Evolutionary conservation across 1,140 invertebrate genomes (phyloP), one percentile per base, ranked within the genome.

Genomic region (Coptotermes formosanus): DNA sequence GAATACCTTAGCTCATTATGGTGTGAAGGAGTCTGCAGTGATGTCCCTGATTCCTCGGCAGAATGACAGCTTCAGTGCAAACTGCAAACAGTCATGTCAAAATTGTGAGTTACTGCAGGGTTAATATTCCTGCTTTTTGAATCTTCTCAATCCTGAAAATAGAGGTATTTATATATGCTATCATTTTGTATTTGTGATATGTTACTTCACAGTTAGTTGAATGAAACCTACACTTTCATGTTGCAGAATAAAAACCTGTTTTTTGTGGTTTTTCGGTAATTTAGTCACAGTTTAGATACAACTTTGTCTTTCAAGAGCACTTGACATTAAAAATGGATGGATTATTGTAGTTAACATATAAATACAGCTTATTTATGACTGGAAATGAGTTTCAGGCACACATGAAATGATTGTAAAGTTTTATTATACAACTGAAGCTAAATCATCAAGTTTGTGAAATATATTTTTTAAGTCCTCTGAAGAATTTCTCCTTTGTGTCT

Each of bases 1-100:
- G 21, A 98, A 99, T 90, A 98, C 97, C 1, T 92, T 99, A 38
- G 95, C 95, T 25, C 97, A 98, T 91, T 99, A 99, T 90, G 97
- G 97, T 21, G 96, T 99, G 8, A 97, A 97, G 89, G 97, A 98
- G 90, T 97, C 96, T n/a, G 97, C 97, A 9, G 94, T 98, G 21
- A 97, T 98, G 97, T 97, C 96, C 6, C 91, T 99, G 69, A 97
- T 98, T 89, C 96, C 96, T 0, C 92, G 96, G 45, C 97, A 97
- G 91, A 97, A 97, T 90, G 96, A 97, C 89, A 94, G 94, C 88
- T 97, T 95, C 88, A 94, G 94, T 82, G 94, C 95, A 75, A 94
- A 95, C 23, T 96, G 95, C 89, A 96, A 96, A 91, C 95, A 96
- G 89, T 94, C 95, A 12, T 97, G 95, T 90, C 95, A 96, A 88